phyloP scores from a whole-genome alignment of 1,140 invertebrate species.

The Rhynchophorus ferrugineus region DNA sequence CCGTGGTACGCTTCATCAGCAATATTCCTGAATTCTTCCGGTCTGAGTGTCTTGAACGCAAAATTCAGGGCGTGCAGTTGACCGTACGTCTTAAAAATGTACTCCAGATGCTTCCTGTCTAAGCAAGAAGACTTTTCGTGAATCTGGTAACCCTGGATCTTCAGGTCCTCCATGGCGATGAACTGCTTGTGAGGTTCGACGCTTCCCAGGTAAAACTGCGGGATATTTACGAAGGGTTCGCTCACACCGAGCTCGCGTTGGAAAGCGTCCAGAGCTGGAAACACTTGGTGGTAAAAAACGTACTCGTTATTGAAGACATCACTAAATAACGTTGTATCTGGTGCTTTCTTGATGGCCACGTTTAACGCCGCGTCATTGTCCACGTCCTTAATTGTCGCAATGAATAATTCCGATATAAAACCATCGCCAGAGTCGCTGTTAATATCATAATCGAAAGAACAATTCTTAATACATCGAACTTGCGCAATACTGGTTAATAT shows the following conservation, averaged over 20 bases:
- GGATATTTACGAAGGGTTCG: background rate
- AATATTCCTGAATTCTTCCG: slow-evolving; percentile 16
- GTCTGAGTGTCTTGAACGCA: slow-evolving; percentile 39
- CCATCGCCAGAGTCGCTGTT: too few relatives aligned
- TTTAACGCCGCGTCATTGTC: background rate
- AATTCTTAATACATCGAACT: too few relatives aligned
- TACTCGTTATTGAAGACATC: background rate
- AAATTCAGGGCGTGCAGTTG: slow-evolving; percentile 32
- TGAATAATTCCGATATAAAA: too few relatives aligned
- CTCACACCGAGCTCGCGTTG: background rate
- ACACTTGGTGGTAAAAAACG: background rate
- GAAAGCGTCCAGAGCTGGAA: background rate
- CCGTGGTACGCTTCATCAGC: background rate
- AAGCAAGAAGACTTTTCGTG: background rate
- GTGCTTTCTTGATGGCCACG: background rate
- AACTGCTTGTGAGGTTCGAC: background rate
- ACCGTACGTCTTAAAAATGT: slow-evolving; percentile 7
- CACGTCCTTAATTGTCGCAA: background rate
- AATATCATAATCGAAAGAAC: too few relatives aligned
- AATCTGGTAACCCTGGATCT: background rate
- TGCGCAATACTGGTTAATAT: too few relatives aligned
- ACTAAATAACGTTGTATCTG: background rate
- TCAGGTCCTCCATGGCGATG: slow-evolving; percentile 2
- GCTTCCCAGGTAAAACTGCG: background rate
- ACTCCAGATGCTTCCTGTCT: background rate